Percentiles rank a stretch among this genome's conserved stretches.
Evolutionary conservation across 2,888 invertebrate species (phyloP).

Genomic region (Cephonodes hylas): DNA sequence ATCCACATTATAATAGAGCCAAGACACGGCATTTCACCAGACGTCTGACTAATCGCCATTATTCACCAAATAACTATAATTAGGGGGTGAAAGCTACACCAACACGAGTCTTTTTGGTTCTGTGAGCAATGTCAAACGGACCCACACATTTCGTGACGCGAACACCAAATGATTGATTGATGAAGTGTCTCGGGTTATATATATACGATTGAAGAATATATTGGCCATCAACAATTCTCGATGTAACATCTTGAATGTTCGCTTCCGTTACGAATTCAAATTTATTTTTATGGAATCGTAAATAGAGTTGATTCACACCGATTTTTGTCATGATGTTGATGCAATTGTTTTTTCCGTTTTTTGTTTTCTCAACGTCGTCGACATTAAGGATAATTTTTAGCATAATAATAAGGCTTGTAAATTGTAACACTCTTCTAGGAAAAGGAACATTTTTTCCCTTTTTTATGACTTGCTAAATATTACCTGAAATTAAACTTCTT

Average conservation of each 20-base stretch:
- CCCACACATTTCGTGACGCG: constrained; percentile 44
- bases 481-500: too few species aligned
- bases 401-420: too few species aligned
- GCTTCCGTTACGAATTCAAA: background rate
- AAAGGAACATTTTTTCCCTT: too few species aligned
- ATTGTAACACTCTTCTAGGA: too few species aligned
- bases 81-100: constrained; percentile 64
- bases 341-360: background rate
- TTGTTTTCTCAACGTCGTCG: background rate
- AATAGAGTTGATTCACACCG: background rate
- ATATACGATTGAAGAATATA: background rate
- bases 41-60: constrained; percentile 54
- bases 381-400: background rate
- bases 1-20: background rate
- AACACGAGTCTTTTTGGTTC: constrained; percentile 37
- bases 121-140: constrained; percentile 45
- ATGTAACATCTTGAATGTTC: background rate
- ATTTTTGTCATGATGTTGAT: background rate
- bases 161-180: constrained; percentile 11
- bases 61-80: constrained; percentile 58
- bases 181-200: background rate
- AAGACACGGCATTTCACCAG: constrained; percentile 15
- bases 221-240: background rate
- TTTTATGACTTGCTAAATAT: too few species aligned
- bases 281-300: background rate